Conservation (phyloP, 2,113 vertebrate species). For the Platanista minor region DNA sequence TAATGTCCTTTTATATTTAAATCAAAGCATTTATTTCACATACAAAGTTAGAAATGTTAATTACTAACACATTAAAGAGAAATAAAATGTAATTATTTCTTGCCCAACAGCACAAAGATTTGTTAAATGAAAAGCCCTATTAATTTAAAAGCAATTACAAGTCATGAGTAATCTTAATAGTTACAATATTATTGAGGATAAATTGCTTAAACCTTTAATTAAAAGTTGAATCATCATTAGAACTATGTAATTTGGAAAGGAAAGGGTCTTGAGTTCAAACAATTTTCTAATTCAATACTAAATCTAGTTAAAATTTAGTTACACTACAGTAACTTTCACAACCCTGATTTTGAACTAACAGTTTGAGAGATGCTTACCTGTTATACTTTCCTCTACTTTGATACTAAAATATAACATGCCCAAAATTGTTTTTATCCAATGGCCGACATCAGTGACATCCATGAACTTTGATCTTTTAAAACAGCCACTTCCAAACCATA, state of each 20-base stretch:
- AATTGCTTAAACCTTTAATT: constrained; percentile 70
- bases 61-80: constrained; percentile 70
- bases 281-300: constrained; percentile 48
- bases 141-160: constrained; percentile 73
- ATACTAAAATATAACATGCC: neutral
- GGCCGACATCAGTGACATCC: neutral
- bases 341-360: neutral
- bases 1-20: constrained; percentile 61
- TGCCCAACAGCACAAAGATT: constrained; percentile 59
- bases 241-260: constrained; percentile 52
- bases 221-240: constrained; percentile 72
- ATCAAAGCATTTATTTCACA: constrained; percentile 53
- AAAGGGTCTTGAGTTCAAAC: constrained; percentile 58
- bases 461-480: neutral
- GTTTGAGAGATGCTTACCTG: neutral
- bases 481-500: neutral
- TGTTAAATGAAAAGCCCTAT: constrained; percentile 61
- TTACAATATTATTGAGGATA: constrained; percentile 58
- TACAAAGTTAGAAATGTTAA: constrained; percentile 74
- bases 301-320: constrained; percentile 30
- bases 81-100: constrained; percentile 72
- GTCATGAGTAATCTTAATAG: constrained; percentile 63
- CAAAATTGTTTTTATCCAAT: neutral
- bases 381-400: constrained; percentile 10
- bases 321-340: neutral